phyloP scores from a whole-genome alignment of 2,113 vertebrate species.

The Gorsachius goisagi region DNA sequence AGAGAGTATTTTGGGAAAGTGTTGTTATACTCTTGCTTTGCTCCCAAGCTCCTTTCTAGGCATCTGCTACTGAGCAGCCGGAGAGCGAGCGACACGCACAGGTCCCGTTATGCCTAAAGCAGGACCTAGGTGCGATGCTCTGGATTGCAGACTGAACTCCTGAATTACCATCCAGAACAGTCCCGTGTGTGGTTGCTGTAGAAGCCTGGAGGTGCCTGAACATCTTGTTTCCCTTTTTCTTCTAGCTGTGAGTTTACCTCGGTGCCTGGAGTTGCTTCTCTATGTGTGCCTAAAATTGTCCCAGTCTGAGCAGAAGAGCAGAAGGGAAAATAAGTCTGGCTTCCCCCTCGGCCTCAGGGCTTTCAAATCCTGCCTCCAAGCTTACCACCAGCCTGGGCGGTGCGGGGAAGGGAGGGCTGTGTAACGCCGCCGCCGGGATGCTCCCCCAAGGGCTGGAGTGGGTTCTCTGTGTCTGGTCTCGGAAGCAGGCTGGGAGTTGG shows the following conservation, averaged over 20 bases:
- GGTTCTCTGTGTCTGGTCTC: background rate
- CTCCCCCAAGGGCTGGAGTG: background rate
- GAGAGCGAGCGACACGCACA: accelerated
- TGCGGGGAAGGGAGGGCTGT: background rate
- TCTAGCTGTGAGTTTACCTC: background rate
- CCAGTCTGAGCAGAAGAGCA: background rate
- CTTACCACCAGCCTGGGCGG: background rate
- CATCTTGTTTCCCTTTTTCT: background rate
- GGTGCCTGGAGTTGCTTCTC: background rate
- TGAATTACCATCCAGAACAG: background rate
- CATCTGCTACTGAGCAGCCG: background rate
- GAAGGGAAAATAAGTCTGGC: background rate
- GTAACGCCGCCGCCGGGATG: accelerated
- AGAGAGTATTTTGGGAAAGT: background rate
- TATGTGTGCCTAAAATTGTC: background rate
- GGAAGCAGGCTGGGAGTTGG: background rate
- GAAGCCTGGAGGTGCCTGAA: background rate
- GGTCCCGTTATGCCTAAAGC: background rate
- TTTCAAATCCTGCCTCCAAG: background rate
- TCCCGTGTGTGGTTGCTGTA: background rate
- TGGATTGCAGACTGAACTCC: background rate
- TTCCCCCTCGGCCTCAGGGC: background rate
- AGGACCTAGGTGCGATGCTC: background rate
- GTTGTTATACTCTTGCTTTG: background rate
- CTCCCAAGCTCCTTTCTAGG: background rate